Conservation (phyloP, 2,113 vertebrate genomes). For the Brachyhypopomus gauderio region DNA sequence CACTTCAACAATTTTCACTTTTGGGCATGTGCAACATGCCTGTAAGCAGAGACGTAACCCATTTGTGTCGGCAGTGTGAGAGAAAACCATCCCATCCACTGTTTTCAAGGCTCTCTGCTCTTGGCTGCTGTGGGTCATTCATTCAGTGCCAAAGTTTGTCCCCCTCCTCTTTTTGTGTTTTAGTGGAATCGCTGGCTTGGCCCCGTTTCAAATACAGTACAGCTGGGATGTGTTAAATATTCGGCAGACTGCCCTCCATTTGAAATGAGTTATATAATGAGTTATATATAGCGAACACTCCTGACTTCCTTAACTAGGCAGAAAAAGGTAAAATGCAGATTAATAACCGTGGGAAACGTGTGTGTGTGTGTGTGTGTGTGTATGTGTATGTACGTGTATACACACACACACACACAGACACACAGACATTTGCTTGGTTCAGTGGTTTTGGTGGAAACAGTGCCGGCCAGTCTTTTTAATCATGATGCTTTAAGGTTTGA, state of each 20-base stretch:
- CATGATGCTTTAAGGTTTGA: no score
- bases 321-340: conserved; percentile 90
- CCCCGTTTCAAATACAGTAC: conserved; percentile 96
- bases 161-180: conserved; percentile 62
- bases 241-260: conserved; percentile 98
- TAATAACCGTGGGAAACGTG: conserved; percentile 95
- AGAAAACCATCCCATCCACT: background rate
- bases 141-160: conserved; percentile 95
- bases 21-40: no score
- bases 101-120: conserved; percentile 34
- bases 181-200: conserved; percentile 87
- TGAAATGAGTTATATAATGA: conserved; percentile 97
- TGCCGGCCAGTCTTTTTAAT: no score
- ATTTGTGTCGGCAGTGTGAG: no score
- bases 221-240: conserved; percentile 99
- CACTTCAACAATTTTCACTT: no score
- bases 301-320: conserved; percentile 92
- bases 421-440: no score
- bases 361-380: background rate
- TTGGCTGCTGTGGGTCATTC: conserved; percentile 87
- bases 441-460: no score
- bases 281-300: conserved; percentile 92
- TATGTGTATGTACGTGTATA: no score
- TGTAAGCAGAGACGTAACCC: no score
- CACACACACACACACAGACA: no score